These are phyloP conservation scores for Chaitophorus viminalis DNA, from an alignment of 2,888 invertebrate genomes.

Conservation along the genomic window DNA sequence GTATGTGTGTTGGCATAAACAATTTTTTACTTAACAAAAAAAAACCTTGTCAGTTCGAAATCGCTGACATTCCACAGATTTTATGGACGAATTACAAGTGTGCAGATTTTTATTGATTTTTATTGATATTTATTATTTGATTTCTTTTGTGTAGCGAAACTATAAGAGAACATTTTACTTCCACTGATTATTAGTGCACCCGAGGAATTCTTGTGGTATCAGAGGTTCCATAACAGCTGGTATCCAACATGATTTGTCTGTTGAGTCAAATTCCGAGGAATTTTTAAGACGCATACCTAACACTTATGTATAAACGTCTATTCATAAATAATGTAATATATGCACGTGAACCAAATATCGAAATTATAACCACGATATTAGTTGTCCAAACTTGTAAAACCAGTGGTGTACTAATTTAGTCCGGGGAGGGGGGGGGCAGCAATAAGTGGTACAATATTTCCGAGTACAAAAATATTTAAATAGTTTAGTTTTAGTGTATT, in stretches of 20 bases:
- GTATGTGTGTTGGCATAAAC: neutral
- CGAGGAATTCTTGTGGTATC: conserved; percentile 43
- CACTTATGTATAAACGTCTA: neutral
- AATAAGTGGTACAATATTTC: neutral
- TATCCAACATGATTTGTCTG: neutral
- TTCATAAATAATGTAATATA: neutral
- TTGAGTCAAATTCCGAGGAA: neutral
- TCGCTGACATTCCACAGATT: conserved; percentile 43
- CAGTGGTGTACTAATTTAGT: no score
- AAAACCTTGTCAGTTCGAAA: conserved; percentile 13
- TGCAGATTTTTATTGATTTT: conserved; percentile 57
- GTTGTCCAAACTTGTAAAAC: no score
- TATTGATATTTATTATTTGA: conserved; percentile 30
- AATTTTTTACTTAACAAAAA: conserved; percentile 24
- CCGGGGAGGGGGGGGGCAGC: no score
- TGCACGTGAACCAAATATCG: neutral
- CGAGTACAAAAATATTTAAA: neutral
- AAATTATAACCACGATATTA: neutral
- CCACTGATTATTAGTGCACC: conserved; percentile 2
- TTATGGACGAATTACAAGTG: conserved; percentile 55
- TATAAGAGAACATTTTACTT: conserved; percentile 3
- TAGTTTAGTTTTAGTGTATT: no score
- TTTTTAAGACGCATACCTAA: neutral
- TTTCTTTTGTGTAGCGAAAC: conserved; percentile 24
- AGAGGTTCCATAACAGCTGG: neutral